Conservation (phyloP, 2,888 invertebrate species). For the Caenorhabditis doughertyi region DNA sequence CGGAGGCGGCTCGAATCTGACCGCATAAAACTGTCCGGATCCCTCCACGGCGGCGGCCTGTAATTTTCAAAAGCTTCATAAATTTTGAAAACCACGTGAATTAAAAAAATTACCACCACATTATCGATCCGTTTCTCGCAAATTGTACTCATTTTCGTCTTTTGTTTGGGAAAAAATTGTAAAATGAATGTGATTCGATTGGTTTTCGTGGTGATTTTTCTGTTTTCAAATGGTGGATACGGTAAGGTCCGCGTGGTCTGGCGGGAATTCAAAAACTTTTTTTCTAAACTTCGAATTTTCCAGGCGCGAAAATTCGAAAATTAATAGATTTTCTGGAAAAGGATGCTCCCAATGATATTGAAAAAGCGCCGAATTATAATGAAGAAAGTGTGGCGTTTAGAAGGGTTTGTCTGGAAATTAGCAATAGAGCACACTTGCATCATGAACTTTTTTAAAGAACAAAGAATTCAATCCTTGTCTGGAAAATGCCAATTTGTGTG, state of each 20-base stretch:
- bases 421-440: slow-evolving; percentile 3
- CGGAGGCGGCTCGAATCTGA: slow-evolving; percentile 52
- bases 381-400: slow-evolving; percentile 48
- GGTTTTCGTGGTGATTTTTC: slow-evolving; percentile 1
- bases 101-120: slow-evolving; percentile 35
- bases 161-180: slow-evolving; percentile 8
- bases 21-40: slow-evolving; percentile 46
- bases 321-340: slow-evolving; percentile 56
- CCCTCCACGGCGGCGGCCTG: slow-evolving; percentile 43
- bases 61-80: slow-evolving; percentile 19
- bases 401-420: slow-evolving; percentile 13
- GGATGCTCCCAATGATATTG: slow-evolving; percentile 47
- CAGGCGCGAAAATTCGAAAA: slow-evolving; percentile 52
- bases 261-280: slow-evolving; percentile 9
- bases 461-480: slow-evolving; percentile 68
- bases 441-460: slow-evolving; percentile 25
- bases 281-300: neutral
- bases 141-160: neutral
- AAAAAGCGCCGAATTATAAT: slow-evolving; percentile 54
- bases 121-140: slow-evolving; percentile 26
- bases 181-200: slow-evolving; percentile 44
- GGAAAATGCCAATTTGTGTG: slow-evolving; percentile 61
- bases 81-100: neutral
- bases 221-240: neutral
- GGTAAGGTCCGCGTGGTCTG: neutral